Evolutionary conservation across 1,140 invertebrate species (phyloP), one percentile per base, ranked within the genome.

Genomic region (Anagrus nilaparvatae): DNA sequence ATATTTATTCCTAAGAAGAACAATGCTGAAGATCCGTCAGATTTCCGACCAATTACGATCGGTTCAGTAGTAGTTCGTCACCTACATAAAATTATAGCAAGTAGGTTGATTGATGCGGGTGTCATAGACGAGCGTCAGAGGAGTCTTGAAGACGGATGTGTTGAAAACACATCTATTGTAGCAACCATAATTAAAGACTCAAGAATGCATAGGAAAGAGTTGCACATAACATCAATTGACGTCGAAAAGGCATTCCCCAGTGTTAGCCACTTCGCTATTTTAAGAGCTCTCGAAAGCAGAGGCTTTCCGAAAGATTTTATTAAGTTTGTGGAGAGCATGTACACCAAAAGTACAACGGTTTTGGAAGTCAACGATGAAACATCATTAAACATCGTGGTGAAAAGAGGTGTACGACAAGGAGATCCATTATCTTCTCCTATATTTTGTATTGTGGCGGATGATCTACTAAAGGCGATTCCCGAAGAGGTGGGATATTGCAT

Each of bases 11-110:
- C 40, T 50, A 0, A 30, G 29, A 7, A 33, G 18, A 19, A 39
- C 14, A 49, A 8, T 51, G 48, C 49, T 7, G 37, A 12, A 8
- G 23, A 25, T 0, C 54, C 57, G 3, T 40, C 40, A 3, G 61
- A 59, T 7, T 67, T 58, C 30, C 42, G 65, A 13, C 65, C 65
- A 9, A 67, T 69, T 2, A 59, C 53, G 13, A 59, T 70, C 13
- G 44, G 58, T 14, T 66, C 64, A n/a, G 54, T 67, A 2, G 30
- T 61, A 0, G 49, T 61, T 2, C 28, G 63, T 6, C 53, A 58
- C 1, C 44, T 55, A 0, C 53, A 57, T 14, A 53, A 53, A 19
- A 52, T 55, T 9, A 16, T 57, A 1, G 48, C 48, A 1, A 10
- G 2, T 0, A 20, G 51, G 3, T 3, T 52, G 3, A 1, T n/a